Percentiles rank a stretch among this genome's conserved stretches.
These are phyloP conservation scores for Pollimyrus isidori DNA, from an alignment of 2,113 vertebrate species.

Conservation along the genomic window DNA sequence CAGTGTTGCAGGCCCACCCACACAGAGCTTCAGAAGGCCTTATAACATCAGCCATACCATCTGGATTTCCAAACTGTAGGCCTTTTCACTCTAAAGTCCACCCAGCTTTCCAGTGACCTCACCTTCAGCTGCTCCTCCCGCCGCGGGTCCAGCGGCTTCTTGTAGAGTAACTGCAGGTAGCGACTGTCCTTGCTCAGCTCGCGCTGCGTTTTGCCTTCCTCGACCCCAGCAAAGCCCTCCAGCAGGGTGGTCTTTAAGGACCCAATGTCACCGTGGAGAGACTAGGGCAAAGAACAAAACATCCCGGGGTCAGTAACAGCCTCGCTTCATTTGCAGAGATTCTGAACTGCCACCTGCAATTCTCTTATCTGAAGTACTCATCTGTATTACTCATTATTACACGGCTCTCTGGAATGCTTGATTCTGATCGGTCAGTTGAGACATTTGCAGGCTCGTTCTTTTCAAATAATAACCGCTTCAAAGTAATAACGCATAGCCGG, in stretches of 20 bases:
- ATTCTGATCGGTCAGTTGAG: no score
- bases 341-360: background rate
- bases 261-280: constrained; percentile 84
- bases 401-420: no score
- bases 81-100: background rate
- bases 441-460: no score
- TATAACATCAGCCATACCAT: background rate
- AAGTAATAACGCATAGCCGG: no score
- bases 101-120: background rate
- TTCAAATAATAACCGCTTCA: no score
- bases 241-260: constrained; percentile 80
- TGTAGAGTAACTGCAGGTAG: constrained; percentile 82
- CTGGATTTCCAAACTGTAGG: background rate
- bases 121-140: constrained; percentile 92
- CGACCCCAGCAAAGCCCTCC: constrained; percentile 84
- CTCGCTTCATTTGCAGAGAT: background rate
- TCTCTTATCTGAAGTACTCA: background rate
- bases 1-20: background rate
- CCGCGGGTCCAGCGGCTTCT: constrained; percentile 86
- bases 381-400: background rate
- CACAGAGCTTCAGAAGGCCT: background rate
- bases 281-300: constrained; percentile 52
- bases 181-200: constrained; percentile 66
- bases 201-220: constrained; percentile 77
- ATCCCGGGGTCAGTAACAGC: background rate